These are phyloP conservation scores for Eristalis tenax DNA, from an alignment of 2,888 invertebrate species.

Conservation along the genomic window DNA sequence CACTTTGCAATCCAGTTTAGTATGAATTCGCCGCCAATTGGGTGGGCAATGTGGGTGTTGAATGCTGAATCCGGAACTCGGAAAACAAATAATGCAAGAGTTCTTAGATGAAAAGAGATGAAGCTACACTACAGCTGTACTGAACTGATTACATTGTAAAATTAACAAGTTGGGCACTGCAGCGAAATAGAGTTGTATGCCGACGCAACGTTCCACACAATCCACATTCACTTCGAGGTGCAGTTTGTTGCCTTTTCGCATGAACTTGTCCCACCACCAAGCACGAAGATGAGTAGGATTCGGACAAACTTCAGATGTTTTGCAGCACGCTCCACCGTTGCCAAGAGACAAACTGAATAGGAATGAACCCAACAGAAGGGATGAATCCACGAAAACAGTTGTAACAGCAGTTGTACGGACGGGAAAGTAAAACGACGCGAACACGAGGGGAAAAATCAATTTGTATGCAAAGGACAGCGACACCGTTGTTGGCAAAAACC, in stretches of 20 bases:
- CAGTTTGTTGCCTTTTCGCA: background rate
- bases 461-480: slow-evolving; percentile 53
- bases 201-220: slow-evolving; percentile 43
- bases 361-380: slow-evolving; percentile 24
- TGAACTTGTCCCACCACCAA: background rate
- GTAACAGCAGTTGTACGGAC: background rate
- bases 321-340: slow-evolving; percentile 6
- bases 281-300: background rate
- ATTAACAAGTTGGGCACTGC: slow-evolving; percentile 20
- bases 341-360: slow-evolving; percentile 15
- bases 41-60: background rate
- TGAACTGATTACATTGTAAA: slow-evolving; percentile 51
- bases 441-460: slow-evolving; percentile 66
- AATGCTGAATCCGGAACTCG: background rate
- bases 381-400: slow-evolving; percentile 23
- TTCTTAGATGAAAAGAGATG: background rate
- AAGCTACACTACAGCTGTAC: background rate
- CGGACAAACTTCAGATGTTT: background rate
- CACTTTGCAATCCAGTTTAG: background rate
- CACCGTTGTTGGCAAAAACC: slow-evolving; percentile 25
- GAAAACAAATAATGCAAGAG: background rate
- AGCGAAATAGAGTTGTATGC: background rate
- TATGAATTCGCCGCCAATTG: background rate
- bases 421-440: slow-evolving; percentile 23
- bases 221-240: slow-evolving; percentile 60